phyloP scores from a whole-genome alignment of 2,113 vertebrate genomes.

The Oceanites oceanicus region DNA sequence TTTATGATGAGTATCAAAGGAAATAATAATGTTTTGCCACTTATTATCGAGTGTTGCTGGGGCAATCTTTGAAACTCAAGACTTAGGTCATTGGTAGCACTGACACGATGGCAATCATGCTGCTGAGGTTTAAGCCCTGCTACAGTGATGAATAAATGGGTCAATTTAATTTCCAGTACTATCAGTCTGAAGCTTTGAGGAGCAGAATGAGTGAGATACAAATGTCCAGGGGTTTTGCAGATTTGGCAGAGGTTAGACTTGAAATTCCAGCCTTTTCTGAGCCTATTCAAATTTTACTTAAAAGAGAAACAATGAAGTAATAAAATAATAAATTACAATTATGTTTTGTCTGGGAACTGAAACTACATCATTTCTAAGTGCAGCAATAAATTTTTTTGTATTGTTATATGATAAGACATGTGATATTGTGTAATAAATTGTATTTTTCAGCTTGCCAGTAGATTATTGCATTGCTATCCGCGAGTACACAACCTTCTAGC shows the following conservation, averaged over 20 bases:
- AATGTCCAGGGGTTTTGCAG: constrained; percentile 8
- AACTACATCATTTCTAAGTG: background rate
- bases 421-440: background rate
- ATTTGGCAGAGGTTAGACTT: constrained; percentile 14
- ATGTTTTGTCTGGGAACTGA: background rate
- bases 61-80: constrained; percentile 55
- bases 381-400: background rate
- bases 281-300: background rate
- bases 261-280: constrained; percentile 8
- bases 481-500: background rate
- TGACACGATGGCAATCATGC: constrained; percentile 58
- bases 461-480: background rate
- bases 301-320: background rate
- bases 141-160: constrained; percentile 60
- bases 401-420: background rate
- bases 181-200: constrained; percentile 39
- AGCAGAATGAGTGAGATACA: background rate
- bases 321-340: background rate
- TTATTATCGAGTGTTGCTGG: constrained; percentile 64
- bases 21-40: constrained; percentile 63
- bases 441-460: background rate
- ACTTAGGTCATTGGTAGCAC: constrained; percentile 43
- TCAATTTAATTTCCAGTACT: constrained; percentile 67
- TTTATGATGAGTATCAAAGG: constrained; percentile 62
- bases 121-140: constrained; percentile 57